Evolutionary conservation across 2,888 invertebrate species (phyloP).

Genomic region (Halictus ligatus): DNA sequence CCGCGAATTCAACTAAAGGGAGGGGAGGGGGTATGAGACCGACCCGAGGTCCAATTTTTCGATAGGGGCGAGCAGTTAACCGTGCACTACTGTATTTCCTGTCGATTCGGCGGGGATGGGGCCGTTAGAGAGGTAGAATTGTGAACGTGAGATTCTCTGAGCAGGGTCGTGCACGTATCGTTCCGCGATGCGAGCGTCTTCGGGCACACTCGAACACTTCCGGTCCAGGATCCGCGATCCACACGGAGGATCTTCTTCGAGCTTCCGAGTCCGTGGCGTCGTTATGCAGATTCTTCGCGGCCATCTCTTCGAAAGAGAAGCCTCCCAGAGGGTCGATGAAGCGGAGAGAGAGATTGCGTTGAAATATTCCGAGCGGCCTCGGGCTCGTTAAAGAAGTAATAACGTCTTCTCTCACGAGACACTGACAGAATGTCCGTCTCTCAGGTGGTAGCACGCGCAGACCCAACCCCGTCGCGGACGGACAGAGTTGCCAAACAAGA

Average conservation of each 20-base stretch:
- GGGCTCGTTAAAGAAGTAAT: constrained; percentile 29
- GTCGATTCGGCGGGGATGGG: not conserved
- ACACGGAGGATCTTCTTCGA: constrained; percentile 36
- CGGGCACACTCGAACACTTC: not conserved
- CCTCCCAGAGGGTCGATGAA: constrained; percentile 25
- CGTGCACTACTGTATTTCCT: not conserved
- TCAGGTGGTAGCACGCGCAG: not conserved
- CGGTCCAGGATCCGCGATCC: constrained; percentile 1
- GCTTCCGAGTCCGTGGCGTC: constrained; percentile 8
- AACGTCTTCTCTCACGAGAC: constrained; percentile 17
- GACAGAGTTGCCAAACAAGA: not conserved
- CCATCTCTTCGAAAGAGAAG: constrained; percentile 11
- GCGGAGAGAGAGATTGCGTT: not conserved
- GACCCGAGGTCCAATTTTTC: too few species aligned
- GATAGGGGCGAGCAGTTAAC: not conserved
- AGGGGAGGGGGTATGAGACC: too few species aligned
- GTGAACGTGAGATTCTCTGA: not conserved
- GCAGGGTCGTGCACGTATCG: not conserved
- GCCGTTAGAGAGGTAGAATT: not conserved
- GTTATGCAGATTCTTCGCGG: constrained; percentile 16
- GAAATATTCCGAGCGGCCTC: not conserved
- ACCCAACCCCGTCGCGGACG: not conserved
- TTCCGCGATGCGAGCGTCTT: constrained; percentile 13
- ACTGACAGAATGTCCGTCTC: not conserved
- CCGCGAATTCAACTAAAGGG: too few species aligned